Base-by-base conservation (phyloP, 2,113 vertebrate genomes). In the Alexandromys fortis region DNA sequence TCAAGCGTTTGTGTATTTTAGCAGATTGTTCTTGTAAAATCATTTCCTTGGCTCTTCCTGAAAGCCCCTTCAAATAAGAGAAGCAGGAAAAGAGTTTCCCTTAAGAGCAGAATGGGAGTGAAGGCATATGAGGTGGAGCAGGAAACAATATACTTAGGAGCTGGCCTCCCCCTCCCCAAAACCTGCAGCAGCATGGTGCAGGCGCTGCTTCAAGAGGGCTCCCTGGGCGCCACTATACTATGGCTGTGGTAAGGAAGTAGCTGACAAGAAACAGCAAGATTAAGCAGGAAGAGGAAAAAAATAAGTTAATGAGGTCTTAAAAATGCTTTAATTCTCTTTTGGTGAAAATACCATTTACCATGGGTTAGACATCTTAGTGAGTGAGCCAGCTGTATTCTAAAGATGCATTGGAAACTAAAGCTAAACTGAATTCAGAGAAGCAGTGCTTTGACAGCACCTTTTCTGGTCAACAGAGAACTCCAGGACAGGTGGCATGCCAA, bases 141-240 rank as follows among this genome's bases (percentile, higher is more conserved):
- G 97, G 92, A 98, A 98, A 96, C 94, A 65, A 87, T 89, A 30
- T 30, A 42, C 87, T 92, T 94, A 1, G 21, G 97, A 96, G 92
- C 82, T 96, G 78, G 19, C 58, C 58, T 58, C 47, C 92, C 93
- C 90, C 90, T 89, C 67, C 88, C 73, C 58, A 21, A 17, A 97
- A 94, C 96, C 86, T 61, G 82, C 72, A 67, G 61, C 87, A 49
- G 72, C 73, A 81, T 87, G 94, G 26, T 90, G 94, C 76, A 70
- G 93, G 24, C 67, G 19, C 65, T 94, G 86, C 70, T 45, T 5
- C 14, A 1, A 88, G 83, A 96, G 92, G 35, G 73, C 82, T 95
- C 78, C 83, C 96, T 73, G 70, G 68, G 35, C 47, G 16, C 93
- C 95, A 13, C 28, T 94, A 5, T 30, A 3, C 30, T 83, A 86